Base-by-base conservation (phyloP, 2,113 vertebrate species). In the Manacus vitellinus region DNA sequence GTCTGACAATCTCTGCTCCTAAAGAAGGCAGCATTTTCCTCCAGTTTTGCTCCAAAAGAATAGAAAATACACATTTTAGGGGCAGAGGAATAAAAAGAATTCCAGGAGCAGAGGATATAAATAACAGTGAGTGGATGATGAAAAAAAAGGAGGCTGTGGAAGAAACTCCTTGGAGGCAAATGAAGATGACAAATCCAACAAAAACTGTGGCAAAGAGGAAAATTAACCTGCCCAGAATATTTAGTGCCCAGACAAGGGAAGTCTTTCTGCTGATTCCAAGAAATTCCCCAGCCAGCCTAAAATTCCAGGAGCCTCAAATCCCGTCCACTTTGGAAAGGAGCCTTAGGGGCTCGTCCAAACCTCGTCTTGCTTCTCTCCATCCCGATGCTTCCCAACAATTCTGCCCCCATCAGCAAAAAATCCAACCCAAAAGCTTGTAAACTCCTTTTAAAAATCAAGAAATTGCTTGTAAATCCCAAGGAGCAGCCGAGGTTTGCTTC, bases 11-110 rank as follows among this genome's bases (percentile, higher is more conserved):
- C 70, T 28, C 74, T 17, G 2, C 39, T 43, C 18, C 5, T 52
- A 20, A 27, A 46, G 35, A 47, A 0, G 2, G 27, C 19, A 2
- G 2, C n/a, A 17, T 24, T 58, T 78, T n/a, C n/a, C n/a, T n/a
- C n/a, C n/a, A n/a, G n/a, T n/a, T n/a, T n/a, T n/a, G 67, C 75
- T 78, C 12, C 25, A 54, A n/a, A 24, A 21, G 25, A 68, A 61
- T 9, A 41, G 4, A 61, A 82, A 90, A 28, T 1, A 39, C 1
- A 5, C 33, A 14, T 58, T 92, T 80, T 18, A 66, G 20, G 17
- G 27, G 67, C 25, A 59, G 9, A 52, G n/a, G 33, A 83, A 72
- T n/a, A 21, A 63, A 80, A 70, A 31, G 67, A 33, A 94, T 73
- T 20, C 2, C 11, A 20, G 8, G 22, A 35, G 3, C 13, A 28